Evolutionary conservation across 1,140 invertebrate species (phyloP), one percentile per base, ranked within the genome.

Genomic region (Heliconius hewitsoni): DNA sequence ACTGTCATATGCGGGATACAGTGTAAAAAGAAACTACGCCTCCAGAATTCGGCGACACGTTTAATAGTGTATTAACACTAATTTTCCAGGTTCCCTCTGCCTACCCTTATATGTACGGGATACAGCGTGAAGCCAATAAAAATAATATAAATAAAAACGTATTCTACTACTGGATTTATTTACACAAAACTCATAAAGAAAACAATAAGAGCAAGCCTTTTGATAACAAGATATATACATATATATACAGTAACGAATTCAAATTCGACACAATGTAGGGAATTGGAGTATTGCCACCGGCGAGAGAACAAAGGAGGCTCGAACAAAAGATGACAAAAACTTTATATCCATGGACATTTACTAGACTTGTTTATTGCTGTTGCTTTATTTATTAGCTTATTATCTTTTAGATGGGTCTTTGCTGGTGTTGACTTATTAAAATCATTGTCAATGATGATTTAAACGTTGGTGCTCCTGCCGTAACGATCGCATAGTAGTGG

Each of bases 241-340:
- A 4, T 16, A 46, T 46, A 16, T 46, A 46, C 13, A 46, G 60
- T 30, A 66, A 66, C 23, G 27, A 66, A 66, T 66, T 66, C 23
- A 66, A 66, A 66, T 30, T 66, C 27, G 27, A 66, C 60, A 66
- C 60, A 27, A 66, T 66, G 27, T 13, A 27, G 60, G 27, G 60
- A 30, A 66, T 66, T 66, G 60, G 60, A 66, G 27, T 66, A 66
- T 30, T 66, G 60, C 60, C 60, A 66, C 60, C 60, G 13, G 60
- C 23, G 23, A n/a, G 60, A 30, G 60, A 66, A 66, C 60, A 66
- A 66, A 66, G 60, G 27, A 23, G 8, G 27, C 23, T 13, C 23
- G 60, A 66, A 66, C 60, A 66, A 66, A 66, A 66, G 11, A 66
- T 66, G 23, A 27, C 27, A 66, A 66, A 66, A 66, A 30, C 60